Evolutionary conservation across 2,888 invertebrate genomes (phyloP), one percentile per base, ranked within the genome.

Genomic region (Andricus quercusramuli): DNA sequence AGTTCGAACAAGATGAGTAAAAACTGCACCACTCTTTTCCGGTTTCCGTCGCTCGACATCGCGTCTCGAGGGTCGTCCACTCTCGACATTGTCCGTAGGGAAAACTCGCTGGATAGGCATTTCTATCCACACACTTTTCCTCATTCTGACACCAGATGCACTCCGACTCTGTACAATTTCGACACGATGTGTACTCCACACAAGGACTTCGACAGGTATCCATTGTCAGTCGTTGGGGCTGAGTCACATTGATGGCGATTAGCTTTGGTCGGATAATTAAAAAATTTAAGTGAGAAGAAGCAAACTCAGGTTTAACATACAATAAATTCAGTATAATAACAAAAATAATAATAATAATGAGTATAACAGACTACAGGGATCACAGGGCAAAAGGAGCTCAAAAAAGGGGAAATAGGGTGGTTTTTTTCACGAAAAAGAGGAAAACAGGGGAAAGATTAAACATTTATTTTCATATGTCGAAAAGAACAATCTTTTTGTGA

Each of bases 131-230:
- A 91, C 99, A 99, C 17, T 97, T 94, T 37, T 96, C 96, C 85
- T 97, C 96, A 83, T 98, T 98, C 84, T 98, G 97, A 93, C 99
- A 99, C 99, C 99, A 99, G 91, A 99, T 98, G 92, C 99, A 99
- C 91, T 96, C 97, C 86, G 97, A 97, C 76, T 96, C 95, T 0
- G 99, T 99, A 91, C 99, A 99, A 93, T 98, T 98, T 83, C 96
- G 94, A 91, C 99, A 99, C 3, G 96, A 96, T 9, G 95, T 95
- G 85, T 96, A 95, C 64, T 96, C 95, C 1, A 97, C 95, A 91
- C 99, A 99, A 0, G 97, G 96, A 62, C 95, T 95, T 44, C 96
- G 95, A 91, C 98, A 98, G 15, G 94, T 88, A 15, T 93, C 92
- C 82, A 92, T 89, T 1, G 92, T 91, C 84, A 92, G 84, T 2